A percentile compares a stretch with the other conserved stretches of the same genome.
phyloP scores from a whole-genome alignment of 2,113 vertebrate species.

The Corydoras sp. region DNA sequence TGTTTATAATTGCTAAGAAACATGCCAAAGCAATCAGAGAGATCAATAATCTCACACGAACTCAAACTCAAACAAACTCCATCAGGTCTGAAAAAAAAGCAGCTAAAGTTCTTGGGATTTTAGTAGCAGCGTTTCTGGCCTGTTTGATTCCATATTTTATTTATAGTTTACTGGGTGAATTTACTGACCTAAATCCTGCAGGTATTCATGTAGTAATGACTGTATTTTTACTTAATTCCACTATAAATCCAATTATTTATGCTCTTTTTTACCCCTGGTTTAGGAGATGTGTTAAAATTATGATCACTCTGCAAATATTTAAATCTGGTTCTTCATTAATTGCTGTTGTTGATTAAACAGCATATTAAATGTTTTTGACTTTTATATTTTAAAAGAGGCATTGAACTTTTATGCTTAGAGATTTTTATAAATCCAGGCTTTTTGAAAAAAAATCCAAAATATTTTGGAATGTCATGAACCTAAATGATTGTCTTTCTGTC shows the following conservation, averaged over 20 bases:
- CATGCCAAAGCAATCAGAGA: conserved; percentile 46
- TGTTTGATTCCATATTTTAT: conserved; percentile 35
- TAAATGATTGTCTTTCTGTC: too few relatives aligned
- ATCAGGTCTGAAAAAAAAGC: conserved; percentile 36
- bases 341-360: conserved; percentile 13
- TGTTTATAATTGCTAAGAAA: conserved; percentile 34
- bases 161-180: conserved; percentile 5
- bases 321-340: conserved; percentile 29
- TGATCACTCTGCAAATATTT: conserved; percentile 45
- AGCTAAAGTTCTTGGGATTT: conserved; percentile 31
- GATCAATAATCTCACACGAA: not conserved
- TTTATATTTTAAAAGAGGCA: too few relatives aligned
- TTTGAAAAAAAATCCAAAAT: too few relatives aligned
- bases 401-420: too few relatives aligned
- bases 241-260: conserved; percentile 47
- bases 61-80: too few relatives aligned
- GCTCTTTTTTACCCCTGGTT: conserved; percentile 48
- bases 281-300: conserved; percentile 35
- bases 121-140: conserved; percentile 30
- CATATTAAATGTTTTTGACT: too few relatives aligned
- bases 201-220: not conserved
- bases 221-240: conserved; percentile 35
- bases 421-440: too few relatives aligned
- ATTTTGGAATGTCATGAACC: too few relatives aligned
- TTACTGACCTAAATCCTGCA: not conserved